These are phyloP conservation scores for Drosophila bocki DNA, from an alignment of 1,140 invertebrate genomes.

Conservation along the genomic window DNA sequence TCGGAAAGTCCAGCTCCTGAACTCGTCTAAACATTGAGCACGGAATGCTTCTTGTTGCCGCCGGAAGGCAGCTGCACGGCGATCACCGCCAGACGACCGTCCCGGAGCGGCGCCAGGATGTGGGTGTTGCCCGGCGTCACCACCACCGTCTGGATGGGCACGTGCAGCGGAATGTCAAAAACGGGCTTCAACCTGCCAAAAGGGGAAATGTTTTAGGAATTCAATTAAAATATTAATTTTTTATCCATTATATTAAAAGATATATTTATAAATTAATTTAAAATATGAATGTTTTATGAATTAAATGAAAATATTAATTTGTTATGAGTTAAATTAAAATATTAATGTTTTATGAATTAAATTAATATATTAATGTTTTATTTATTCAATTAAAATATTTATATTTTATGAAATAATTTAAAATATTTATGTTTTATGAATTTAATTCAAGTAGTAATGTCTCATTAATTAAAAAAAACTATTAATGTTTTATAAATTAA, in stretches of 20 bases:
- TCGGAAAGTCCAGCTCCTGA: slow-evolving; percentile 20
- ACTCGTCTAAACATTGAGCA: slow-evolving; percentile 74
- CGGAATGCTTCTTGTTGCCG: slow-evolving; percentile 82
- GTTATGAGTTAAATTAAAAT: too few species aligned
- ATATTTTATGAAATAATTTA: background rate
- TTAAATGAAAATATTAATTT: background rate
- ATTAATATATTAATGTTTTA: background rate
- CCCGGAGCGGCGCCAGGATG: slow-evolving; percentile 87
- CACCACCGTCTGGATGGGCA: slow-evolving; percentile 87
- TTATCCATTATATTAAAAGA: too few species aligned
- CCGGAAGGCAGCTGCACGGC: slow-evolving; percentile 73
- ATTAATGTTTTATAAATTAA: background rate
- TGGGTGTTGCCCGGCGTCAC: slow-evolving; percentile 88
- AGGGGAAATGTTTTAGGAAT: slow-evolving; percentile 6
- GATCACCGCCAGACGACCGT: slow-evolving; percentile 88
- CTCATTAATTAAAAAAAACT: too few species aligned
- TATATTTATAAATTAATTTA: too few species aligned
- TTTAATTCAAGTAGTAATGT: too few species aligned
- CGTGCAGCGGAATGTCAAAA: slow-evolving; percentile 87
- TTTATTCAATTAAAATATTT: background rate
- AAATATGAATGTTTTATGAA: background rate
- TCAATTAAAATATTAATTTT: background rate
- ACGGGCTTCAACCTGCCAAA: slow-evolving; percentile 85
- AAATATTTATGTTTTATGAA: too few species aligned
- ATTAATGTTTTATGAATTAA: background rate